phyloP scores from a whole-genome alignment of 2,113 vertebrate genomes.

The Rhinopomastus cyanomelas region DNA sequence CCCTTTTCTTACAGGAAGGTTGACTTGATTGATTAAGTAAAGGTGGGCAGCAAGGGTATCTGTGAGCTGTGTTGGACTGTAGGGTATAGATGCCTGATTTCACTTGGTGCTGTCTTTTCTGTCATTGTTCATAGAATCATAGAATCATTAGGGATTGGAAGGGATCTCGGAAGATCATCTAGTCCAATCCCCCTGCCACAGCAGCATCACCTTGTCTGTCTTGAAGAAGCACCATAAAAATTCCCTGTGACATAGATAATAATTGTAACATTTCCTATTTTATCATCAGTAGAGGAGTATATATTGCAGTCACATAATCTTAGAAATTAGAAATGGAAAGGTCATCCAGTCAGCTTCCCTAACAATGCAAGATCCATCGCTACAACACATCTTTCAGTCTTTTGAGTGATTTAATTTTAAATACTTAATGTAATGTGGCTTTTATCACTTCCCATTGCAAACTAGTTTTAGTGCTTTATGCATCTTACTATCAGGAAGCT shows the following conservation, averaged over 20 bases:
- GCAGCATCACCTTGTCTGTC: too few species aligned
- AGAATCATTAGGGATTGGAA: too few species aligned
- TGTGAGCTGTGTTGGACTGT: not conserved
- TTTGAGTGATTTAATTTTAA: not conserved
- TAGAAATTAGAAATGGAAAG: conserved; percentile 11
- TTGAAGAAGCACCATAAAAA: not conserved
- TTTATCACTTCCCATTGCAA: not conserved
- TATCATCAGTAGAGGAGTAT: not conserved
- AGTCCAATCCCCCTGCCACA: too few species aligned
- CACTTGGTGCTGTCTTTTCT: not conserved
- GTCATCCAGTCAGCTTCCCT: not conserved
- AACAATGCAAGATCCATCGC: not conserved
- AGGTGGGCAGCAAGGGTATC: not conserved
- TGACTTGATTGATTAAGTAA: not conserved
- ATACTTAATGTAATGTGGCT: not conserved
- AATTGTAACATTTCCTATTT: not conserved
- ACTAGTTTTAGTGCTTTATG: not conserved
- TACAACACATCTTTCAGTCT: not conserved
- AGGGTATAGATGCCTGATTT: not conserved
- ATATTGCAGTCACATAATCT: not conserved
- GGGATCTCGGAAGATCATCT: too few species aligned
- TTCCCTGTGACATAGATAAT: not conserved
- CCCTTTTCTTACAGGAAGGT: not conserved
- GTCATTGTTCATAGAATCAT: too few species aligned
- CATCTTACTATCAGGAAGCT: not conserved